phyloP scores from a whole-genome alignment of 1,140 invertebrate species.

The Akabosia matsudoensis region DNA sequence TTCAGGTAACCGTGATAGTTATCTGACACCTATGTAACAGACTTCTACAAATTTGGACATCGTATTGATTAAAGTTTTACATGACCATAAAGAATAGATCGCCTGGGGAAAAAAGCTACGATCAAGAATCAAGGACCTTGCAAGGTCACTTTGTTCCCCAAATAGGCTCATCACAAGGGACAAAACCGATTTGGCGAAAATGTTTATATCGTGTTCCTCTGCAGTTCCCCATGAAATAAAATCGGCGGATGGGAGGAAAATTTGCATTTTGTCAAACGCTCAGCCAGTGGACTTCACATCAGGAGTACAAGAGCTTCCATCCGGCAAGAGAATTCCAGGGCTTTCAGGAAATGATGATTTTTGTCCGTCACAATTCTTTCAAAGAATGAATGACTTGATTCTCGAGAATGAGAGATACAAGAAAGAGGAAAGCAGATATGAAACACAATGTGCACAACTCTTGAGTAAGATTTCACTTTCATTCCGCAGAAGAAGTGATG shows the following conservation, averaged over 20 bases:
- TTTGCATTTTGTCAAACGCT: not conserved
- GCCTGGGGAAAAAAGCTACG: slow-evolving; percentile 4
- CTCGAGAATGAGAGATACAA: slow-evolving; percentile 17
- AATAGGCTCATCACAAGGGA: slow-evolving; percentile 10
- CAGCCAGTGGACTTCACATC: not conserved
- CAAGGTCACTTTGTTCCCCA: not conserved
- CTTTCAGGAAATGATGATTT: not conserved
- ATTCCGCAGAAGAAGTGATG: no score
- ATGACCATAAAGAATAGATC: not conserved
- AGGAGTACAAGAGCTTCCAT: not conserved
- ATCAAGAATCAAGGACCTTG: not conserved
- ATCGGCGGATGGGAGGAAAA: not conserved
- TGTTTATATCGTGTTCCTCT: not conserved
- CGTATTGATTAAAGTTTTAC: no score
- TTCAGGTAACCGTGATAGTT: not conserved
- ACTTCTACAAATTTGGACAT: no score
- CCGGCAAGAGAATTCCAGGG: not conserved
- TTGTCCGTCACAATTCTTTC: not conserved
- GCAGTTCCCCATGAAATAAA: not conserved
- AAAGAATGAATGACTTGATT: slow-evolving; percentile 17
- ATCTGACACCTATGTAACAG: no score
- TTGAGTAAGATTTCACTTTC: not conserved
- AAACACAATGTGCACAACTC: not conserved
- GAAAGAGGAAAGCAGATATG: not conserved
- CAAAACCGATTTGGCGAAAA: slow-evolving; percentile 8